phyloP scores from a whole-genome alignment of 2,797 vertebrate genomes.

The Bradypus variegatus region DNA sequence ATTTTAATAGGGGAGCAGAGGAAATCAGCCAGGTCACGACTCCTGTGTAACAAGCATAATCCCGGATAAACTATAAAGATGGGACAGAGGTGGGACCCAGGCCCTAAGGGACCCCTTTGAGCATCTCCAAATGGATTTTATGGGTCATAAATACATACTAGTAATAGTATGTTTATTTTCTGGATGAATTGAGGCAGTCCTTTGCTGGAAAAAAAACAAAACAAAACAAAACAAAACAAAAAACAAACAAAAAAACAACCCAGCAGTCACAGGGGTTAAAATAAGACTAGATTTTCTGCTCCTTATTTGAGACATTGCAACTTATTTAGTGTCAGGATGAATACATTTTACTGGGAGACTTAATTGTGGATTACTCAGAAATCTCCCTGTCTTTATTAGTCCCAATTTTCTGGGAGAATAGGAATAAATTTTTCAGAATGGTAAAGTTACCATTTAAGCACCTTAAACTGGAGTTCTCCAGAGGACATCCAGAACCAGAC shows the following conservation, averaged over 20 bases:
- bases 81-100: too few species aligned
- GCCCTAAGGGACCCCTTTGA: neutral
- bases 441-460: neutral
- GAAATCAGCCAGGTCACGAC: neutral
- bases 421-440: neutral
- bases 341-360: neutral
- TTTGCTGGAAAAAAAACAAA: neutral
- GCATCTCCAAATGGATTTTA: neutral
- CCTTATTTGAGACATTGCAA: neutral
- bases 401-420: neutral
- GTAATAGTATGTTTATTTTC: neutral
- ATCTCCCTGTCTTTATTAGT: neutral
- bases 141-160: fast-evolving
- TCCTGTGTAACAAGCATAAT: neutral
- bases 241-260: too few species aligned
- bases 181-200: too few species aligned
- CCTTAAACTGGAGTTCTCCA: neutral
- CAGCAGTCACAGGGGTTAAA: neutral
- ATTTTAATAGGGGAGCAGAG: neutral
- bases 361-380: neutral
- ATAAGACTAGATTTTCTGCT: neutral
- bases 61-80: neutral
- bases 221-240: too few species aligned
- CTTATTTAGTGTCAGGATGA: neutral
- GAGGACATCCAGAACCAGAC: neutral